A percentile compares a stretch with the other conserved stretches of the same genome.
phyloP scores from a whole-genome alignment of 2,113 vertebrate genomes.

The Callipepla squamata region DNA sequence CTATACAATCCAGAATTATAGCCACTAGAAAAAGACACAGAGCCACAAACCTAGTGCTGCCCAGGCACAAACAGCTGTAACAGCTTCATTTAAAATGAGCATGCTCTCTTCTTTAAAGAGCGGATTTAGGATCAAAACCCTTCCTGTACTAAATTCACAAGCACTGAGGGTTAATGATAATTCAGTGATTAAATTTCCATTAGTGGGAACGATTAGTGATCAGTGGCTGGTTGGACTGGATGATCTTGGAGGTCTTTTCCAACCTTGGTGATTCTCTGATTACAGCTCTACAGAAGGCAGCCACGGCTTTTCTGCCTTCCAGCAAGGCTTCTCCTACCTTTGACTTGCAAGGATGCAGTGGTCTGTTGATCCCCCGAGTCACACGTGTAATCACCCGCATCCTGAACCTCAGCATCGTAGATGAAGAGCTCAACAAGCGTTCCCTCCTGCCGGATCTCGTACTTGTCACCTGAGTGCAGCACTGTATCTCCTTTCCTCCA shows the following conservation, averaged over 20 bases:
- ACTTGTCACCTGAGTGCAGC: constrained; percentile 76
- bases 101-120: background rate
- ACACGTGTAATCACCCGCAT: constrained; percentile 82
- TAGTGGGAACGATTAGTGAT: no score
- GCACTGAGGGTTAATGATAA: rapidly evolving
- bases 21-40: background rate
- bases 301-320: background rate
- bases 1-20: rapidly evolving
- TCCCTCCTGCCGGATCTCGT: constrained; percentile 81
- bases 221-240: no score
- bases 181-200: background rate
- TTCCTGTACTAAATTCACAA: background rate
- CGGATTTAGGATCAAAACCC: background rate
- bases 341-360: constrained; percentile 79
- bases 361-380: constrained; percentile 81
- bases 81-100: background rate
- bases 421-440: constrained; percentile 79
- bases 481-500: constrained; percentile 80
- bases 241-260: no score
- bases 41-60: background rate
- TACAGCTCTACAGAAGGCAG: background rate
- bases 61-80: background rate
- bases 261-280: no score
- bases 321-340: constrained; percentile 77
- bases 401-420: constrained; percentile 71